phyloP scores from a whole-genome alignment of 2,797 vertebrate genomes.

The Pseudochirops corinnae region DNA sequence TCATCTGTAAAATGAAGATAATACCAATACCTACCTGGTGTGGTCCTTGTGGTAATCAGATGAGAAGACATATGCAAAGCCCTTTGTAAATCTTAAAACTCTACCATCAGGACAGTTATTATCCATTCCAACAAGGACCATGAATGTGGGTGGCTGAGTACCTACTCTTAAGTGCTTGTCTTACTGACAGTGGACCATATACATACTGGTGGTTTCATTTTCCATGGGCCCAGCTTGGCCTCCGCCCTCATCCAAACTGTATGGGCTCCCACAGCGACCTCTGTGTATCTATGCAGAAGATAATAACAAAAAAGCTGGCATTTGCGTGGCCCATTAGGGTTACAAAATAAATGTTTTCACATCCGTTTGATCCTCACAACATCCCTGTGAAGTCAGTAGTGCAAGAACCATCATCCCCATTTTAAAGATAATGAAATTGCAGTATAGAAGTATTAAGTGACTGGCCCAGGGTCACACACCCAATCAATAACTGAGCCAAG shows the following conservation, averaged over 20 bases:
- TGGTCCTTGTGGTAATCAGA: slow-evolving; percentile 4
- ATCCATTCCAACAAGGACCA: neutral
- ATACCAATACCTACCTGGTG: neutral
- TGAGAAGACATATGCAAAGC: neutral
- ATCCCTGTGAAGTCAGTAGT: neutral
- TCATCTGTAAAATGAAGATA: neutral
- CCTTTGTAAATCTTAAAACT: neutral
- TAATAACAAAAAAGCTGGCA: slow-evolving; percentile 7
- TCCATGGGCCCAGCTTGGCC: neutral
- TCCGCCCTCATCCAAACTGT: neutral
- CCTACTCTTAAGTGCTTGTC: neutral
- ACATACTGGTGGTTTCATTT: neutral
- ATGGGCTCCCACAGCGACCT: neutral
- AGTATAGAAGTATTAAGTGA: neutral
- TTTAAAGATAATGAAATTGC: neutral
- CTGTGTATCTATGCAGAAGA: neutral
- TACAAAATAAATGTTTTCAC: neutral
- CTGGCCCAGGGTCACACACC: neutral
- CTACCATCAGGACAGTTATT: neutral
- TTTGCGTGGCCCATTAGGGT: neutral
- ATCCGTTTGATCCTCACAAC: slow-evolving; percentile 10
- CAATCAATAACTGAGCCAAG: neutral
- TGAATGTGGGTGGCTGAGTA: neutral
- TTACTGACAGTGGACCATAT: neutral
- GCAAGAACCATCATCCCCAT: neutral